These are phyloP conservation scores for Alsophila aescularia DNA, from an alignment of 2,888 invertebrate genomes.

Conservation along the genomic window DNA sequence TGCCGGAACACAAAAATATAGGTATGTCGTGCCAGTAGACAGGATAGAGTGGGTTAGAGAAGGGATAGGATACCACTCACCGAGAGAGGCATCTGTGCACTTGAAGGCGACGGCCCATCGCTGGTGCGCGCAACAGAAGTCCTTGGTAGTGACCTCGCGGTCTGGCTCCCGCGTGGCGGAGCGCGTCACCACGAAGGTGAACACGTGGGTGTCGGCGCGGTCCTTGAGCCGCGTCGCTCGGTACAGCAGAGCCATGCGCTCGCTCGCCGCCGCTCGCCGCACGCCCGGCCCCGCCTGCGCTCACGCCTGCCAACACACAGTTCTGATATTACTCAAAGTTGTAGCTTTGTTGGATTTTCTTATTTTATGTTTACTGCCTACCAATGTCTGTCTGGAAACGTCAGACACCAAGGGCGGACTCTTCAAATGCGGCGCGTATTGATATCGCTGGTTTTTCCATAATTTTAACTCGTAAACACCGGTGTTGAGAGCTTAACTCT, in stretches of 20 bases:
- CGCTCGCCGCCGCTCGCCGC: conserved; percentile 58
- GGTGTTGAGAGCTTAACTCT: too few species aligned
- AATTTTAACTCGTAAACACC: too few species aligned
- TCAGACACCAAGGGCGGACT: too few species aligned
- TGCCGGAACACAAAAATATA: conserved; percentile 69
- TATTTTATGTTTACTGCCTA: too few species aligned
- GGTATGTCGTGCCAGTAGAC: too few species aligned
- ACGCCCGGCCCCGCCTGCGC: conserved; percentile 74
- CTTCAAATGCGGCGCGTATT: too few species aligned
- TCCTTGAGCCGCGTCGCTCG: conserved; percentile 93
- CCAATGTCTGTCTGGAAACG: too few species aligned
- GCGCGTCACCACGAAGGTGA: conserved; percentile 92
- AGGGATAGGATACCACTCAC: conserved; percentile 46
- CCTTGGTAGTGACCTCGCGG: conserved; percentile 92
- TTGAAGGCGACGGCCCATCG: conserved; percentile 93
- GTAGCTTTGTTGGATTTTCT: too few species aligned
- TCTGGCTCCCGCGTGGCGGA: conserved; percentile 91
- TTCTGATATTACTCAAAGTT: too few species aligned
- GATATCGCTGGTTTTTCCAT: too few species aligned
- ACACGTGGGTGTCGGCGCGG: conserved; percentile 92
- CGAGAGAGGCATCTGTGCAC: conserved; percentile 88
- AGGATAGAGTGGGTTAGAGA: not conserved
- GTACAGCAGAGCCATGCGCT: conserved; percentile 91
- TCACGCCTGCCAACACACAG: conserved; percentile 54
- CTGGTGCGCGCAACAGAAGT: conserved; percentile 92